Evolutionary conservation across 2,888 invertebrate species (phyloP), one percentile per base, ranked within the genome.

Genomic region (Prostheceraeus crozeri): DNA sequence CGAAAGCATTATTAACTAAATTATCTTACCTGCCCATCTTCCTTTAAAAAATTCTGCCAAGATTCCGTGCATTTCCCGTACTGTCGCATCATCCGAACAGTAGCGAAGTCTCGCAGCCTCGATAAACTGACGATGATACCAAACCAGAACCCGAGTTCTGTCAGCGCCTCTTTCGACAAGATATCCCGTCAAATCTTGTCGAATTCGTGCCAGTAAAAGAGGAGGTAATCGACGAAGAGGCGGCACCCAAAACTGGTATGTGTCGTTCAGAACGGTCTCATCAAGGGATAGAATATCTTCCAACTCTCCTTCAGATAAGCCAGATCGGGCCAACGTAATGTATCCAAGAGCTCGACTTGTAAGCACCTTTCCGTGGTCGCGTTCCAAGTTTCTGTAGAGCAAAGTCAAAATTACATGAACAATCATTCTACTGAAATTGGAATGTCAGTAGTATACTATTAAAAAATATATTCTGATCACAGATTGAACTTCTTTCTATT

Each of bases 171-270:
- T 54, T 40, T 67, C 67, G 33, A 68, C 68, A 68, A 61, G 51
- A 21, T 70, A 72, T 36, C 68, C 65, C 11, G 63, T 63, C 0
- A 73, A 64, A 35, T 71, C 72, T 27, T 66, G 66, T 55, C 67
- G 68, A 27, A 73, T 62, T 16, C 73, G 62, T 21, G 71, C 70
- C 57, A 70, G 62, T 4, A 71, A 63, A 3, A 73, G 64, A 2
- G 73, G 73, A 23, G 73, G 73, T 25, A 72, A 64, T n/a, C 73
- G 63, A 21, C 72, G 62, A 31, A 71, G 65, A 4, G 73, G 72
- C n/a, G 71, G 71, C 1, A 67, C 68, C 69, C 70, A 72, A 59
- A 67, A 71, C 65, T 68, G 65, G 61, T 71, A 71, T 4, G 71
- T 68, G 54, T 71, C 71, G 65, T 69, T 69, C 6, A 71, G 63